These are phyloP conservation scores for Polietes domitor DNA, from an alignment of 2,888 invertebrate genomes.

Conservation along the genomic window DNA sequence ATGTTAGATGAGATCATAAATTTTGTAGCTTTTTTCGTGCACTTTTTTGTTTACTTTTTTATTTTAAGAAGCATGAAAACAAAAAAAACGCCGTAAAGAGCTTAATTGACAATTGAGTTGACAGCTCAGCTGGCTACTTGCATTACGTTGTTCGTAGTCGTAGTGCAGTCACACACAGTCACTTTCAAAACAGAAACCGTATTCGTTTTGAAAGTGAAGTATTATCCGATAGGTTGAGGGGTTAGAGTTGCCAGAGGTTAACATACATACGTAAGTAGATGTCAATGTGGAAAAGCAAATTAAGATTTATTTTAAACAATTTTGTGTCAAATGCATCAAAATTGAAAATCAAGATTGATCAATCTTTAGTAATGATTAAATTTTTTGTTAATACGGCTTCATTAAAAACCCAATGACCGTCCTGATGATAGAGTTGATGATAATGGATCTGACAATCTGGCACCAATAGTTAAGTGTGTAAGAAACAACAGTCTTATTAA, in stretches of 20 bases:
- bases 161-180: constrained; percentile 24
- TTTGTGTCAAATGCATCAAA: too few relatives aligned
- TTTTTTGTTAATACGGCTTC: too few relatives aligned
- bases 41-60: constrained; percentile 27
- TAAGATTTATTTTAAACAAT: constrained; percentile 20
- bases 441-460: too few relatives aligned
- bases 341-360: too few relatives aligned
- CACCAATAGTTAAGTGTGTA: too few relatives aligned
- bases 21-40: constrained; percentile 36
- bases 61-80: background rate
- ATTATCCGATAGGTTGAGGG: constrained; percentile 35
- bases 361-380: too few relatives aligned
- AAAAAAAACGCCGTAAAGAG: constrained; percentile 34
- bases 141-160: constrained; percentile 57
- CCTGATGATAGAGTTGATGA: too few relatives aligned
- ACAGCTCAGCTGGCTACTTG: constrained; percentile 63
- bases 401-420: too few relatives aligned
- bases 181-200: constrained; percentile 22
- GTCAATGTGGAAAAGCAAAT: constrained; percentile 27
- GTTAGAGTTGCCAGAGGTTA: constrained; percentile 50
- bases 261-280: background rate
- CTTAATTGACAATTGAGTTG: constrained; percentile 67
- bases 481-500: too few relatives aligned
- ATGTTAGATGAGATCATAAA: constrained; percentile 60
- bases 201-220: constrained; percentile 42